A percentile compares a stretch with the other conserved stretches of the same genome.
phyloP scores from a whole-genome alignment of 2,113 vertebrate genomes.

The Charina bottae region DNA sequence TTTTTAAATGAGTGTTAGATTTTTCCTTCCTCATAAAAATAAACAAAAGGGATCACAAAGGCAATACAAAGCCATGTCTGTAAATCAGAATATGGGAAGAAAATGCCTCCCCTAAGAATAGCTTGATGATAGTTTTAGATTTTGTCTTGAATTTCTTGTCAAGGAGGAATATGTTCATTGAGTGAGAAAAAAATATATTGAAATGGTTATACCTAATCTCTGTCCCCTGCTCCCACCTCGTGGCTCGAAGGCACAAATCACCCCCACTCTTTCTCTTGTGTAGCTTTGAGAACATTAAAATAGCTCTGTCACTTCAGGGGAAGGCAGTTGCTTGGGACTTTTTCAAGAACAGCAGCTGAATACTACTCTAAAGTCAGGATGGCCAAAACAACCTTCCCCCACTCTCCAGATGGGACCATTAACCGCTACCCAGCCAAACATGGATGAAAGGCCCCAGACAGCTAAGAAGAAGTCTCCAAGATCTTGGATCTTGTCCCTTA shows the following conservation, averaged over 20 bases:
- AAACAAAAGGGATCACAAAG: slow-evolving; percentile 23
- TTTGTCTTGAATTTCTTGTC: neutral
- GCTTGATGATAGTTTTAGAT: neutral
- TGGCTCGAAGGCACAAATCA: neutral
- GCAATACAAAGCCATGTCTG: slow-evolving; percentile 18
- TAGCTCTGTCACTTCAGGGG: neutral
- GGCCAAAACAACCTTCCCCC: neutral
- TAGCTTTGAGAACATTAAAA: neutral
- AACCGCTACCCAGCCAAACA: neutral
- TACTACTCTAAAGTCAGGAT: neutral
- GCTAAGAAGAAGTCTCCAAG: neutral
- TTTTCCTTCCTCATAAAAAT: slow-evolving; percentile 15
- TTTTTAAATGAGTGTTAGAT: neutral
- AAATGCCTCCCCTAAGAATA: neutral
- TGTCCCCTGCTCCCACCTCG: neutral
- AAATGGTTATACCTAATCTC: neutral
- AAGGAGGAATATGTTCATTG: slow-evolving; percentile 15
- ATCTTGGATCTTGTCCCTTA: neutral
- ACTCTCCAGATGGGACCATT: neutral
- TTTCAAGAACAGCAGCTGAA: neutral
- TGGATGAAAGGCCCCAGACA: neutral
- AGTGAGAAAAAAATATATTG: neutral
- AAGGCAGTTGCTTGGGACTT: neutral
- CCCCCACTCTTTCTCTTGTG: neutral
- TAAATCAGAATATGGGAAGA: slow-evolving; percentile 13